A percentile compares a stretch with the other conserved stretches of the same genome.
Conservation (phyloP, 2,888 invertebrate species). For the Cerastis rubricosa region DNA sequence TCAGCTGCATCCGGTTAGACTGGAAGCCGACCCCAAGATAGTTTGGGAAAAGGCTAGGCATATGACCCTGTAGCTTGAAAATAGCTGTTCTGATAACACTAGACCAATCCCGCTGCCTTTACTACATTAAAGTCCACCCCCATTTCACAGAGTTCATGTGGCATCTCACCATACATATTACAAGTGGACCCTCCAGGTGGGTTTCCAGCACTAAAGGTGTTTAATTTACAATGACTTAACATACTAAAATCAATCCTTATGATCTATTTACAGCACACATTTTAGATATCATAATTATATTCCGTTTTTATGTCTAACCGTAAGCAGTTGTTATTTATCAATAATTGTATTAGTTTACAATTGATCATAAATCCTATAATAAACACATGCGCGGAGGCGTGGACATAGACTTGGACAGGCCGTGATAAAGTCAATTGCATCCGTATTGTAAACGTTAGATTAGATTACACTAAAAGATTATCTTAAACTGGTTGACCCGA, state of each 20-base stretch:
- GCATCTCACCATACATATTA: too few relatives aligned
- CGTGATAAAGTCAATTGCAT: constrained; percentile 34
- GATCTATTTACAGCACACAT: constrained; percentile 18
- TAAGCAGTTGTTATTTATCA: background rate
- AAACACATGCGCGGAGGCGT: constrained; percentile 64
- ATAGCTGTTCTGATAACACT: background rate
- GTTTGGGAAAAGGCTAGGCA: too few relatives aligned
- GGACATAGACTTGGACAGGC: constrained; percentile 44
- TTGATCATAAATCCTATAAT: constrained; percentile 34
- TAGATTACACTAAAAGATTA: constrained; percentile 47
- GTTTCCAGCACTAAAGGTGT: too few relatives aligned
- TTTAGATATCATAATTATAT: background rate
- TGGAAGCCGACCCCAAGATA: too few relatives aligned
- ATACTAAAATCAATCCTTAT: constrained; percentile 6
- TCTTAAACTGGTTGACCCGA: background rate
- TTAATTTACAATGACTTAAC: background rate
- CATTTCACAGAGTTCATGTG: too few relatives aligned
- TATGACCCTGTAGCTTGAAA: background rate
- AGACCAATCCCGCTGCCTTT: background rate
- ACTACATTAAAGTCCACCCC: too few relatives aligned
- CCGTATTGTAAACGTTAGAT: constrained; percentile 32
- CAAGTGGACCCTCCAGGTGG: too few relatives aligned
- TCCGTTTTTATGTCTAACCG: background rate
- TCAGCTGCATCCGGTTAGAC: too few relatives aligned
- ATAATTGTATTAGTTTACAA: constrained; percentile 29